Conservation (phyloP, 2,888 invertebrate genomes). For the Phaedon cochleariae region DNA sequence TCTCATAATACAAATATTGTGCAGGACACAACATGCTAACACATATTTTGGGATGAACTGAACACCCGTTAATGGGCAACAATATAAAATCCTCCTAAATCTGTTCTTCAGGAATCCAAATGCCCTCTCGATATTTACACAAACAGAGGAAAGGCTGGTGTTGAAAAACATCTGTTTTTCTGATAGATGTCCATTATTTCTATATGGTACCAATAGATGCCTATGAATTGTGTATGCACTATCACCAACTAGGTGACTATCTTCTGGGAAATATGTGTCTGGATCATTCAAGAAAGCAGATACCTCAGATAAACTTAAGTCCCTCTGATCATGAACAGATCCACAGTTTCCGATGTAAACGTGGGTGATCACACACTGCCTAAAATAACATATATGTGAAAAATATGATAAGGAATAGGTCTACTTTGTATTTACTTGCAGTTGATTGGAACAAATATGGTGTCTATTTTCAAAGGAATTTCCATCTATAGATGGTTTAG, state of each 20-base stretch:
- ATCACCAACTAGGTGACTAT: neutral
- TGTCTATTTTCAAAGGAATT: neutral
- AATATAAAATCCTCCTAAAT: neutral
- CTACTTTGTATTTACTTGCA: neutral
- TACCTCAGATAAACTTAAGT: no score
- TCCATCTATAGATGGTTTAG: neutral
- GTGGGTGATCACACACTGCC: neutral
- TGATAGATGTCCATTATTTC: no score
- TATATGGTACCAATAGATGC: neutral
- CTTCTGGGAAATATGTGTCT: neutral
- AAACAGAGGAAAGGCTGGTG: neutral
- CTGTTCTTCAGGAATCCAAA: neutral
- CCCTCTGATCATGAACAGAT: no score
- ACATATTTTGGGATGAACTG: neutral
- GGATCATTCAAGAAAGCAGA: neutral
- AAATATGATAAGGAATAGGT: neutral
- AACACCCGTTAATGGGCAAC: neutral
- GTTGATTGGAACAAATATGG: neutral
- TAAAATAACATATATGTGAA: neutral
- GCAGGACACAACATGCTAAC: neutral
- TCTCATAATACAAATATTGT: neutral
- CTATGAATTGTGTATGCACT: slow-evolving; percentile 1
- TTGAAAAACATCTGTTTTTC: neutral
- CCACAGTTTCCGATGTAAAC: neutral
- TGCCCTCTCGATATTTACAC: neutral